Conservation (phyloP, 2,113 vertebrate genomes). For the Vidua chalybeata region DNA sequence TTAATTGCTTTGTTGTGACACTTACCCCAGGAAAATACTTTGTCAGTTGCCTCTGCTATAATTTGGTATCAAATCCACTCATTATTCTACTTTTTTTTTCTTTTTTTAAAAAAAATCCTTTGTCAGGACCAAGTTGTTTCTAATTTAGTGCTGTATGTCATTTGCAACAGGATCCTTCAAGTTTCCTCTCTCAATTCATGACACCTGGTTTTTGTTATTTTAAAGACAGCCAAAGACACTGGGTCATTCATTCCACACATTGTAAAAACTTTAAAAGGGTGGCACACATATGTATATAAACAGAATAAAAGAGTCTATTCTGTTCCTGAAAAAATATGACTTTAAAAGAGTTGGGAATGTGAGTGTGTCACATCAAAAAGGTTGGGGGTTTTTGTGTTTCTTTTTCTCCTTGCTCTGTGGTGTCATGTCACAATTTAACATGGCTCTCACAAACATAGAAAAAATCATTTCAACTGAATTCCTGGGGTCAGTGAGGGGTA, state of each 20-base stretch:
- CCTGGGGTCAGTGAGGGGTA: neutral
- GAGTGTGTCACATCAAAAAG: neutral
- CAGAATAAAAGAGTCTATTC: neutral
- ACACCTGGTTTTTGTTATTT: constrained; percentile 74
- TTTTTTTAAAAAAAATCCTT: neutral
- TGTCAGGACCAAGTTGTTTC: constrained; percentile 67
- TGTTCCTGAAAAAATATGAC: neutral
- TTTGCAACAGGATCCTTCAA: constrained; percentile 67
- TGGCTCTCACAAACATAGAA: neutral
- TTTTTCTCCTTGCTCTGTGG: neutral
- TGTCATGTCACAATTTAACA: neutral
- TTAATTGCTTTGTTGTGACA: constrained; percentile 70
- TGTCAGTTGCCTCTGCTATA: constrained; percentile 41
- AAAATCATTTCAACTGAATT: neutral
- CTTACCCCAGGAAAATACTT: constrained; percentile 50
- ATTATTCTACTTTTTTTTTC: neutral
- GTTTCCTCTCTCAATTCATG: constrained; percentile 62
- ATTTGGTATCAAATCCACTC: constrained; percentile 25
- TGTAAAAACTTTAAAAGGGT: constrained; percentile 64
- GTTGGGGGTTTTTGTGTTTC: fast-evolving
- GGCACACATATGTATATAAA: neutral
- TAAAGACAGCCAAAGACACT: constrained; percentile 42
- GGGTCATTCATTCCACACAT: constrained; percentile 48
- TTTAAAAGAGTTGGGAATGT: neutral
- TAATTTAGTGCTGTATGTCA: constrained; percentile 69